Percentiles rank a stretch among this genome's conserved stretches.
These are phyloP conservation scores for Drosophila serrata DNA, from an alignment of 1,140 invertebrate genomes.

Conservation along the genomic window DNA sequence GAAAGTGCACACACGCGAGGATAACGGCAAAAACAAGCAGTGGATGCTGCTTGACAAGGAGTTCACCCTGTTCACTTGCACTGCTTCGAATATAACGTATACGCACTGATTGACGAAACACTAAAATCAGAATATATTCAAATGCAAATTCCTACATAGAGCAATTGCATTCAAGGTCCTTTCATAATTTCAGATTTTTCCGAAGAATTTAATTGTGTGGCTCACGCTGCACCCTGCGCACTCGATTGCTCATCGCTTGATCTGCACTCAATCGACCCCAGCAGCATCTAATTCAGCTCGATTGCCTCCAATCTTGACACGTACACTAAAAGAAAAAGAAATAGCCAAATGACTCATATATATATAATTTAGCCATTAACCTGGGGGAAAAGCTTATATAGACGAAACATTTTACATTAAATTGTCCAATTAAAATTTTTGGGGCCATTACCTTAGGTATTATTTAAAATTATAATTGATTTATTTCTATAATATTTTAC, in stretches of 20 bases:
- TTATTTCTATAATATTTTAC: not conserved
- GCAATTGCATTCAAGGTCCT: constrained; percentile 55
- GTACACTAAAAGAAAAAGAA: constrained; percentile 19
- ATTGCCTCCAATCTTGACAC: constrained; percentile 63
- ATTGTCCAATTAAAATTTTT: not conserved
- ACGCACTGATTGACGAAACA: constrained; percentile 21
- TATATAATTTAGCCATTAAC: constrained; percentile 11
- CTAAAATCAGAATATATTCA: constrained; percentile 15
- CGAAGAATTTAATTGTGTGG: constrained; percentile 41
- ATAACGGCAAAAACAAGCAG: constrained; percentile 17
- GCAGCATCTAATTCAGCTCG: constrained; percentile 58
- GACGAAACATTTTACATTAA: not conserved
- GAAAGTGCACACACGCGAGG: constrained; percentile 14
- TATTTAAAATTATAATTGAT: not conserved
- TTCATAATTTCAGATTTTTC: constrained; percentile 45
- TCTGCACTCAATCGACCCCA: constrained; percentile 63
- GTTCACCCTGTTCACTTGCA: constrained; percentile 8
- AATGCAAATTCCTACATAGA: constrained; percentile 33
- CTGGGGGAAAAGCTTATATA: not conserved
- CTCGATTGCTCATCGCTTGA: constrained; percentile 57
- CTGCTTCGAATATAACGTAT: constrained; percentile 17
- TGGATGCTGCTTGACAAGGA: constrained; percentile 16
- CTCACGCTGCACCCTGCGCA: constrained; percentile 44
- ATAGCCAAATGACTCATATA: not conserved
- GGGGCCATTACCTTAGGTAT: not conserved